These are phyloP conservation scores for Scartelaos histophorus DNA, from an alignment of 2,113 vertebrate species.

Conservation along the genomic window DNA sequence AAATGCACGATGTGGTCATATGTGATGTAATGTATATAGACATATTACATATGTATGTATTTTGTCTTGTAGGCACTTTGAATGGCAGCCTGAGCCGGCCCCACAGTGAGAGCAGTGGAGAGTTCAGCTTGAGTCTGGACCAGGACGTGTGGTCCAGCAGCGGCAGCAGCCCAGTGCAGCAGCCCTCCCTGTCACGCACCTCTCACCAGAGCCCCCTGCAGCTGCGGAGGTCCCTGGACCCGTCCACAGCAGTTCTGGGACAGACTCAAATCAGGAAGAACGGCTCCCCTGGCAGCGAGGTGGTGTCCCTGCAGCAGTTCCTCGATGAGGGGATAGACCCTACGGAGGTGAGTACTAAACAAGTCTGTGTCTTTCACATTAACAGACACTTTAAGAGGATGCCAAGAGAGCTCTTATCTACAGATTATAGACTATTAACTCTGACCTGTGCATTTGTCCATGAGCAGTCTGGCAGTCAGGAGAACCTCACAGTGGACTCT, in stretches of 20 bases:
- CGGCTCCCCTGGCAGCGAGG: constrained; percentile 83
- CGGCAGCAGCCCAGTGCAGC: constrained; percentile 91
- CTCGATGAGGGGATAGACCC: constrained; percentile 89
- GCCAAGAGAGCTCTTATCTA: not conserved
- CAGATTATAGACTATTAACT: not conserved
- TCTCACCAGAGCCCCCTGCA: constrained; percentile 85
- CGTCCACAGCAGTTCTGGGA: constrained; percentile 18
- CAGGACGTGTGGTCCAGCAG: constrained; percentile 92
- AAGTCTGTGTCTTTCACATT: not conserved
- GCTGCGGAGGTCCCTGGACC: constrained; percentile 75
- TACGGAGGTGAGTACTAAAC: constrained; percentile 66
- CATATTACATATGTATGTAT: not conserved
- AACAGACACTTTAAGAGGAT: not conserved
- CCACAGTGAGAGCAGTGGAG: constrained; percentile 95
- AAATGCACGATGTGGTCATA: not conserved
- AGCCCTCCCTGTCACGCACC: constrained; percentile 77
- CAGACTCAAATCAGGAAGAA: constrained; percentile 65
- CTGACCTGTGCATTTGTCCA: not conserved
- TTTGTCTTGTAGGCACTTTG: constrained; percentile 76
- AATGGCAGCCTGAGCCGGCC: constrained; percentile 85
- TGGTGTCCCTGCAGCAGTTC: constrained; percentile 92
- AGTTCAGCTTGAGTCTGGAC: constrained; percentile 88
- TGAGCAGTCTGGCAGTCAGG: constrained; percentile 86
- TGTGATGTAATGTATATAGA: too few species aligned
- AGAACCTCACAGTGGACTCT: constrained; percentile 90